Evolutionary conservation across 1,140 invertebrate species (phyloP).

Genomic region (Antheraea mylitta): DNA sequence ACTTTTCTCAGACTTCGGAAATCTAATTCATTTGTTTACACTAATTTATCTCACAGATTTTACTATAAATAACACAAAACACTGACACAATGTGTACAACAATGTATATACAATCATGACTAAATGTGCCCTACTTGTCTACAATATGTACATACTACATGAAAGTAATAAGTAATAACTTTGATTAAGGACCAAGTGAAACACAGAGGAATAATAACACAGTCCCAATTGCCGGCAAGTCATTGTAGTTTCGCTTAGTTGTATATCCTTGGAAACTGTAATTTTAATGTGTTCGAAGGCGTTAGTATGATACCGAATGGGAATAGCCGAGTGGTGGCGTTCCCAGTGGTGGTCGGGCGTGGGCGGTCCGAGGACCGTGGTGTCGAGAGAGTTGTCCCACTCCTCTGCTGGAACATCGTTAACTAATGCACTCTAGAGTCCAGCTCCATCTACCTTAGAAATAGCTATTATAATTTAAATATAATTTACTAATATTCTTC

Average conservation of each 20-base stretch:
- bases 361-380: slow-evolving; percentile 9
- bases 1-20: too few relatives aligned
- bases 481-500: too few relatives aligned
- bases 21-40: too few relatives aligned
- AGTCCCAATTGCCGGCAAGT: slow-evolving; percentile 56
- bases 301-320: slow-evolving; percentile 51
- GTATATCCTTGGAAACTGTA: slow-evolving; percentile 69
- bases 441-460: not conserved
- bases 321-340: slow-evolving; percentile 38
- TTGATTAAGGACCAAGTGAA: slow-evolving; percentile 63
- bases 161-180: slow-evolving; percentile 58
- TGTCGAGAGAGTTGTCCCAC: slow-evolving; percentile 8
- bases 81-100: too few relatives aligned
- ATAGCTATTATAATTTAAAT: too few relatives aligned
- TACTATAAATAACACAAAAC: too few relatives aligned
- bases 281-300: slow-evolving; percentile 71
- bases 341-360: slow-evolving; percentile 17
- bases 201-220: slow-evolving; percentile 69
- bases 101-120: too few relatives aligned
- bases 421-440: slow-evolving; percentile 24
- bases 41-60: too few relatives aligned
- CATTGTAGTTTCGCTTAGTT: slow-evolving; percentile 58
- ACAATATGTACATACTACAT: slow-evolving; percentile 23
- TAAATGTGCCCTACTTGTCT: not conserved
- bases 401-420: slow-evolving; percentile 19